Base-by-base conservation (phyloP, 2,797 vertebrate genomes). In the Sebastes vulpes region DNA sequence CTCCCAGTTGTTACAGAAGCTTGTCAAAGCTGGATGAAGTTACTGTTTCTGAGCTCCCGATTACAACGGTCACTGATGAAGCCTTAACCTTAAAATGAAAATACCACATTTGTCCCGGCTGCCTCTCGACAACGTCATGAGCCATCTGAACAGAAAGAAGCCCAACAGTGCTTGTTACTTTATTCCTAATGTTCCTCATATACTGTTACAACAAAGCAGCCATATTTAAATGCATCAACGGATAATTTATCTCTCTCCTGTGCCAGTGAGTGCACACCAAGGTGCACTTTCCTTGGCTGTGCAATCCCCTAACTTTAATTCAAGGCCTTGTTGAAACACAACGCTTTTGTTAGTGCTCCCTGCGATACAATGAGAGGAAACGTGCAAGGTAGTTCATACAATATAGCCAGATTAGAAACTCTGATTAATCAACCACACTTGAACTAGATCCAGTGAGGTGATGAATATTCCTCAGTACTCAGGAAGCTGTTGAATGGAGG, bases 281-380 rank as follows among this genome's bases (percentile, higher is more conserved):
- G 71, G 52, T 70, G 53, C 9, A 72, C 31, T 38, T 73, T 25
- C n/a, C 32, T 65, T 23, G 4, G 32, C 50, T 42, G 56, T n/a
- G 29, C 35, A 18, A 10, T 8, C 46, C n/a, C 67, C 68, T 75
- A 75, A 88, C 20, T 81, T 82, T 78, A 81, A 86, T 80, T 84
- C 67, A 85, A 83, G 75, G 75, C 60, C 69, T 72, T 52, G 48
- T 8, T 80, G 81, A 76, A 90, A 85, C 71, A 72, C 70, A 82
- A 35, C 59, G 50, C 71, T 65, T 85, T 65, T 67, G 76, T 69
- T 59, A 42, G 65, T 12, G 3, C 81, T 86, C 74, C 68, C 81
- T 81, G 20, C 26, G 85, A 83, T 25, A 95, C 93, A 95, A 95
- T 92, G 85, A 81, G 64, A 85, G 95, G 93, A 95, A 94, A 92